Percentiles rank a stretch among this genome's conserved stretches.
phyloP scores from a whole-genome alignment of 2,113 vertebrate genomes.

The Sclerurus mexicanus region DNA sequence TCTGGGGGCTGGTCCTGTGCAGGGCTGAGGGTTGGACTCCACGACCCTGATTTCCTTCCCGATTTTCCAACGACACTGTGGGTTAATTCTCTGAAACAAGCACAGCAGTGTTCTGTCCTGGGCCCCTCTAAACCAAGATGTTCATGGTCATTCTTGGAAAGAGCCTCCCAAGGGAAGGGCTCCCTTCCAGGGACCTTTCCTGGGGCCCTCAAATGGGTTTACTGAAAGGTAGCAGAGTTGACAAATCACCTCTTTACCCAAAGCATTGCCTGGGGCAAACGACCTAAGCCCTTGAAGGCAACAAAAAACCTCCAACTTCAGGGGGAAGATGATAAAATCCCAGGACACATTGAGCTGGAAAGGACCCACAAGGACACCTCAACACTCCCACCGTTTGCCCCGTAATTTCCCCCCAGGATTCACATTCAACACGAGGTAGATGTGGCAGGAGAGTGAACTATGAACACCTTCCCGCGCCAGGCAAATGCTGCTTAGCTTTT shows the following conservation, averaged over 20 bases:
- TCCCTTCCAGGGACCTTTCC: background rate
- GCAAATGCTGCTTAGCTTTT: conserved; percentile 52
- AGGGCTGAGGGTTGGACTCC: background rate
- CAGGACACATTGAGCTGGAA: background rate
- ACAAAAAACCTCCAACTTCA: background rate
- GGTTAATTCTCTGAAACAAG: background rate
- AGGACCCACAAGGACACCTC: background rate
- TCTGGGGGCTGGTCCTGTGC: background rate
- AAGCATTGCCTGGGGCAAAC: background rate
- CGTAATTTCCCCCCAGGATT: background rate
- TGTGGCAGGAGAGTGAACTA: background rate
- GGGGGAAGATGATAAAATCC: background rate
- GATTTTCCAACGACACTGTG: accelerated
- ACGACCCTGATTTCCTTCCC: background rate
- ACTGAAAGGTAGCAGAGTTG: background rate
- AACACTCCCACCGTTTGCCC: background rate
- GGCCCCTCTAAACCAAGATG: background rate
- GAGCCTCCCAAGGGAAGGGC: background rate
- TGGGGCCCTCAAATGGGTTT: background rate
- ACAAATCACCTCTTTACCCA: background rate
- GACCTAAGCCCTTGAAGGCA: background rate
- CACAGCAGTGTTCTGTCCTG: no score
- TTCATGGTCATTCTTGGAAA: background rate
- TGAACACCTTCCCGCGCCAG: background rate
- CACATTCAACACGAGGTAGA: background rate